Base-by-base conservation (phyloP, 2,113 vertebrate species). In the Hypanus sabinus region DNA sequence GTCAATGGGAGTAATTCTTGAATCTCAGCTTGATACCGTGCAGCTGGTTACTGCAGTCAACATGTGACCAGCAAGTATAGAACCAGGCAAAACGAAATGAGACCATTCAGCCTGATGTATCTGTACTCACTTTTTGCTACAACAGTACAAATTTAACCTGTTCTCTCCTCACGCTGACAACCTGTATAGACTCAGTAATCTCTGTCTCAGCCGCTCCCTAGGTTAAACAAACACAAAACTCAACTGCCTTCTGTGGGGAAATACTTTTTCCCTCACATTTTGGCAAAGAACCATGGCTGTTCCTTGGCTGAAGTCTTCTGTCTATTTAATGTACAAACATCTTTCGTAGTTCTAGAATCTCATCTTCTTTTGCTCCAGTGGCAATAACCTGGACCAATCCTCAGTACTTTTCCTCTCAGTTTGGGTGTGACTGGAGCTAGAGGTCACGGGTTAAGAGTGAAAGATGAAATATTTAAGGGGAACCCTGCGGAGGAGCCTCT, bases 1-100 rank as follows among this genome's bases (percentile, higher is more conserved):
- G 70, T 93, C 68, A 93, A 75, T 73, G 91, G 91, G 70, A 93
- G 70, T 93, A 93, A 93, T 73, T 93, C 70, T 38, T 55, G 36
- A 20, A 93, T 14, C 33, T 24, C 22, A 2, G 27, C 91, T 93
- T 93, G 68, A 93, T 55, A 55, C 91, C 70, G 24, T 30, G 91
- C 91, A 93, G 91, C 68, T 55, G 70, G 68, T 73, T 11, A 71
- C 38, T 93, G 91, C 70, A 73, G 68, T 0, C 70, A 12, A 70
- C 91, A 55, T 27, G 70, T 10, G 11, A 55, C n/a, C 60, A 90
- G 27, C 6, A 65, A 68, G 12, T 38, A 70, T 60, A 85, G 81
- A 85, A 57, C 46, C 27, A 16, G 62, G 60, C 85, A 65, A 30
- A 27, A 62, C 57, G 18, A 60, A 65, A 65, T 12, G 30, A 68